phyloP scores from a whole-genome alignment of 1,140 invertebrate genomes.

The Calliphora vicina region DNA sequence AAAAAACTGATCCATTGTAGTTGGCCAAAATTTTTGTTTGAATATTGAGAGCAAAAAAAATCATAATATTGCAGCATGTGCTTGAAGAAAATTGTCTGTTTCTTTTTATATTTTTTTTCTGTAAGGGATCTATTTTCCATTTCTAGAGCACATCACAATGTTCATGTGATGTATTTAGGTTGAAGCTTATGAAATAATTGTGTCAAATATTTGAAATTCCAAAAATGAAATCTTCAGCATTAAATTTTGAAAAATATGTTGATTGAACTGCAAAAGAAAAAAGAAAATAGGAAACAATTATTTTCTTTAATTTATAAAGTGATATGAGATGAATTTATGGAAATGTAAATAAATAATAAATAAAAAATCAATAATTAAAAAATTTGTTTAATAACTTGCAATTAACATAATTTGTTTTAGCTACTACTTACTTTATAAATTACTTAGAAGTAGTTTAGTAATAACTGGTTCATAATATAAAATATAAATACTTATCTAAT shows the following conservation, averaged over 20 bases:
- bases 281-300: neutral
- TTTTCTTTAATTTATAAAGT: neutral
- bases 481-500: too few species aligned
- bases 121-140: neutral
- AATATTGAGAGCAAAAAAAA: neutral
- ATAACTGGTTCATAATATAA: too few species aligned
- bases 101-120: neutral
- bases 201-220: neutral
- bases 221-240: neutral
- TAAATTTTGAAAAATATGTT: too few species aligned
- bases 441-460: too few species aligned
- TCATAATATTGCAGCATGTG: too few species aligned
- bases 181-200: neutral
- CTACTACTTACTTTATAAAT: too few species aligned
- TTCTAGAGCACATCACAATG: neutral
- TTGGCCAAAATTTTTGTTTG: neutral
- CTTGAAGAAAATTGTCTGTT: neutral
- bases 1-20: neutral
- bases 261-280: neutral
- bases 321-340: too few species aligned
- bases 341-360: too few species aligned
- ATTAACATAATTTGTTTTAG: too few species aligned
- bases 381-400: too few species aligned
- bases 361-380: too few species aligned
- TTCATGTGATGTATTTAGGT: neutral